A percentile compares a stretch with the other conserved stretches of the same genome.
These are phyloP conservation scores for Sciurus carolinensis DNA, from an alignment of 2,797 vertebrate genomes.

Conservation along the genomic window DNA sequence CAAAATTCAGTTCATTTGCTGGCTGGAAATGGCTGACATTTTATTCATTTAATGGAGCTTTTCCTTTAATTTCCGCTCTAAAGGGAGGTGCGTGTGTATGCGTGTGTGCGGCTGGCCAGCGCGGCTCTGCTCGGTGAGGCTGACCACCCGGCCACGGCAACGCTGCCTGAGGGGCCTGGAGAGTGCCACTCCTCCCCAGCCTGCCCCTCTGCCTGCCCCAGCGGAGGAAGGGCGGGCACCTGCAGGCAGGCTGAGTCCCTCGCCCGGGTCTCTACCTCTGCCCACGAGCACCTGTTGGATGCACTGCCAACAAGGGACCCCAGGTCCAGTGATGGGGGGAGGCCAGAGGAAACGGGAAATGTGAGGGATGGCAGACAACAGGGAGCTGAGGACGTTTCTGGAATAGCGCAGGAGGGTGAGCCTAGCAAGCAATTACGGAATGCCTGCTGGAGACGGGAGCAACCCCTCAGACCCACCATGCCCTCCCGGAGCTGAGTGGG, in stretches of 20 bases:
- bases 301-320: not conserved
- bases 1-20: not conserved
- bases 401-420: not conserved
- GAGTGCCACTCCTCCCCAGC: not conserved
- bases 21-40: not conserved
- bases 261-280: not conserved
- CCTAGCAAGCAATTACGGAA: too few species aligned
- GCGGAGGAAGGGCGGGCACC: accelerated
- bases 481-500: not conserved
- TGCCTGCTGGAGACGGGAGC: not conserved
- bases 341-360: not conserved
- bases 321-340: accelerated
- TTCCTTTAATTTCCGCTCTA: not conserved
- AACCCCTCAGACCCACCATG: not conserved
- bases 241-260: not conserved
- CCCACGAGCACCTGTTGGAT: not conserved
- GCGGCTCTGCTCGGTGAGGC: not conserved
- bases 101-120: not conserved
- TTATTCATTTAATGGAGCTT: not conserved
- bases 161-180: not conserved
- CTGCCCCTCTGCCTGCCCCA: too few species aligned
- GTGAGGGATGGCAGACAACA: accelerated
- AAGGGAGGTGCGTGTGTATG: not conserved
- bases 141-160: not conserved
- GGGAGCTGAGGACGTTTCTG: not conserved